phyloP scores from a whole-genome alignment of 2,888 invertebrate genomes.

The Dromius quadrimaculatus region DNA sequence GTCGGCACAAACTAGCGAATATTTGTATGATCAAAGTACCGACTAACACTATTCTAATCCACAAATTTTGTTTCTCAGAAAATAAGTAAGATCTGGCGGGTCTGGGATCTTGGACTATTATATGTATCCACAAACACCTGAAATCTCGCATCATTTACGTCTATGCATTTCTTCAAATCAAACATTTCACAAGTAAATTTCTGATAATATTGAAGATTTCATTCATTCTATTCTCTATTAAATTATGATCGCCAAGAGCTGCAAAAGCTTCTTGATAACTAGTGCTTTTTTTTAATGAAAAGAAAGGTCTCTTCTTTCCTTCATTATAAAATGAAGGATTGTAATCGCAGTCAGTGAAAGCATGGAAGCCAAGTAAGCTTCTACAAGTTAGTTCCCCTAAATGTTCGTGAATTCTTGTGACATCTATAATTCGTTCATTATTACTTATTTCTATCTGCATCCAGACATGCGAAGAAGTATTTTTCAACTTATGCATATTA shows the following conservation, averaged over 20 bases:
- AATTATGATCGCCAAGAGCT: slow-evolving; percentile 49
- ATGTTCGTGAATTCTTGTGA: slow-evolving; percentile 51
- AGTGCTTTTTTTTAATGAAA: slow-evolving; percentile 50
- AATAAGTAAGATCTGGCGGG: no score
- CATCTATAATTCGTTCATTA: slow-evolving; percentile 38
- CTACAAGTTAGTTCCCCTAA: slow-evolving; percentile 41
- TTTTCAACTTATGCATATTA: slow-evolving; percentile 49
- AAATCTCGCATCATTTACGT: not conserved
- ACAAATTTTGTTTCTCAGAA: no score
- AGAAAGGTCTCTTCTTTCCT: slow-evolving; percentile 53
- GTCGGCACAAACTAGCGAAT: no score
- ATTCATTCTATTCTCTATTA: slow-evolving; percentile 33
- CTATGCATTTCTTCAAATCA: not conserved
- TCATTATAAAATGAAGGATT: slow-evolving; percentile 55
- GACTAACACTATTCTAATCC: no score
- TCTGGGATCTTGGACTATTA: no score
- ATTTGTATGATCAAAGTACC: no score
- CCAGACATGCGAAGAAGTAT: slow-evolving; percentile 29
- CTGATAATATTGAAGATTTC: slow-evolving; percentile 21
- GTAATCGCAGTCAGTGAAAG: no score
- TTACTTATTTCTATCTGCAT: slow-evolving; percentile 53
- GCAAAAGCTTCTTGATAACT: slow-evolving; percentile 52
- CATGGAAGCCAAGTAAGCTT: slow-evolving; percentile 54
- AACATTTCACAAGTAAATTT: not conserved
- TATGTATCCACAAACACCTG: not conserved